Conservation (phyloP, 92 coral and sea anemone genomes). For the Phenganax subtilis region DNA sequence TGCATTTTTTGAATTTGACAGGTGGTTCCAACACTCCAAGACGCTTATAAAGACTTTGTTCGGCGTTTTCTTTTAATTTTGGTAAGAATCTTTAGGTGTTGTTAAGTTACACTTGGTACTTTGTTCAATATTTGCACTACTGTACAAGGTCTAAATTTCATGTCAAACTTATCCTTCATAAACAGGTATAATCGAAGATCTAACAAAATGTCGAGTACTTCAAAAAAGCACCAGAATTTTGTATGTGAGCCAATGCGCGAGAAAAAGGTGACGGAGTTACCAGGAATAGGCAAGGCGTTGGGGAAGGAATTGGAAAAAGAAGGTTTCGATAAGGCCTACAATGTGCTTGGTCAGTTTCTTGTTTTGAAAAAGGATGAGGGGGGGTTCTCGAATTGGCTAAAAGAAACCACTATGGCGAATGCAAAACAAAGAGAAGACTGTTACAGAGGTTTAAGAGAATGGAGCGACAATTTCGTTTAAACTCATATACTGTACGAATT, state of each 20-base stretch:
- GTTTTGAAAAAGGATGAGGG: constrained; percentile 84
- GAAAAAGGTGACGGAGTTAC: constrained; percentile 74
- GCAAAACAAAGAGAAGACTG: constrained; percentile 77
- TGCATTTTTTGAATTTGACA: too few species aligned
- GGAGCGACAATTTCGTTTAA: constrained; percentile 94
- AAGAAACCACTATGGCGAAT: constrained; percentile 62
- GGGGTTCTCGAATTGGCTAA: constrained; percentile 78
- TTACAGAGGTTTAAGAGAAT: constrained; percentile 76
- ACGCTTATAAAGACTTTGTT: too few species aligned
- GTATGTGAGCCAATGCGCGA: constrained; percentile 98
- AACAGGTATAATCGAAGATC: neutral
- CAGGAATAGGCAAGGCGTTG: constrained; percentile 82
- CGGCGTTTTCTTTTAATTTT: too few species aligned
- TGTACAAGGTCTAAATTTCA: neutral
- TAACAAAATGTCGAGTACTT: constrained; percentile 75
- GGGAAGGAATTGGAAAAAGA: constrained; percentile 58
- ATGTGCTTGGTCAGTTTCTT: constrained; percentile 87
- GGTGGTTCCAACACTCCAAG: too few species aligned
- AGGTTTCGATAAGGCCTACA: constrained; percentile 87
- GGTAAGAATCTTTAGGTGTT: too few species aligned
- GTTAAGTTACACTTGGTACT: neutral
- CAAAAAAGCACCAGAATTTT: constrained; percentile 89
- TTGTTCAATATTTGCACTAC: neutral
- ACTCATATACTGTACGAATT: constrained; percentile 4
- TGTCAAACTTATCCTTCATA: neutral